These are phyloP conservation scores for Ctenomys sociabilis DNA, from an alignment of 2,113 vertebrate species.

Conservation along the genomic window DNA sequence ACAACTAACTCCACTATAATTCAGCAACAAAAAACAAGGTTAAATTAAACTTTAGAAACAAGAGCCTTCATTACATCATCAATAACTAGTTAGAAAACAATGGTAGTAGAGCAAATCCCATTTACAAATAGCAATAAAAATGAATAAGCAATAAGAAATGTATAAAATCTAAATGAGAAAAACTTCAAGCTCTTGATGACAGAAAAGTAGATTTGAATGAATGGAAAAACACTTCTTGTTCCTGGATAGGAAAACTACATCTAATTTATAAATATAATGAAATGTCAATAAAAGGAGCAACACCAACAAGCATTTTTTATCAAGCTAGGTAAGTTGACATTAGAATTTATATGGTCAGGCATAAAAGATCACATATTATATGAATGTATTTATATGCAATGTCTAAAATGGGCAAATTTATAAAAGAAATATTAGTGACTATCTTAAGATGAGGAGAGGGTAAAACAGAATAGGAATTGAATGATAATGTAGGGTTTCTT, in stretches of 20 bases:
- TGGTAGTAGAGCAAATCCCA: background rate
- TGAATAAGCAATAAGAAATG: background rate
- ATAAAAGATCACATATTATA: constrained; percentile 9
- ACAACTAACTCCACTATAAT: background rate
- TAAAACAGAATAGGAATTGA: background rate
- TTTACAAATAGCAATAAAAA: background rate
- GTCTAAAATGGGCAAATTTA: background rate
- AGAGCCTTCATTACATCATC: background rate
- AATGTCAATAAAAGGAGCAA: constrained; percentile 11
- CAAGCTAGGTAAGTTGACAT: background rate
- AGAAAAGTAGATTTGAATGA: constrained; percentile 10
- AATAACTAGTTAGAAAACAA: constrained; percentile 1
- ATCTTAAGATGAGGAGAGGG: background rate
- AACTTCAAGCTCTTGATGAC: background rate
- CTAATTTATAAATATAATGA: background rate
- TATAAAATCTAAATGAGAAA: constrained; percentile 5
- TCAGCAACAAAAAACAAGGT: background rate
- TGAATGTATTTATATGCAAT: background rate
- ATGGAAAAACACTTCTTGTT: background rate
- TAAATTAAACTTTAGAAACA: background rate
- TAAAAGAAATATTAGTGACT: background rate
- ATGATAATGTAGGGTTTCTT: background rate
- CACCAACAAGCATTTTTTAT: background rate
- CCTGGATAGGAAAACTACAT: background rate
- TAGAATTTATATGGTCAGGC: constrained; percentile 20